Evolutionary conservation across 2,797 vertebrate species (phyloP).

Genomic region (Alcedo quadribrachys): DNA sequence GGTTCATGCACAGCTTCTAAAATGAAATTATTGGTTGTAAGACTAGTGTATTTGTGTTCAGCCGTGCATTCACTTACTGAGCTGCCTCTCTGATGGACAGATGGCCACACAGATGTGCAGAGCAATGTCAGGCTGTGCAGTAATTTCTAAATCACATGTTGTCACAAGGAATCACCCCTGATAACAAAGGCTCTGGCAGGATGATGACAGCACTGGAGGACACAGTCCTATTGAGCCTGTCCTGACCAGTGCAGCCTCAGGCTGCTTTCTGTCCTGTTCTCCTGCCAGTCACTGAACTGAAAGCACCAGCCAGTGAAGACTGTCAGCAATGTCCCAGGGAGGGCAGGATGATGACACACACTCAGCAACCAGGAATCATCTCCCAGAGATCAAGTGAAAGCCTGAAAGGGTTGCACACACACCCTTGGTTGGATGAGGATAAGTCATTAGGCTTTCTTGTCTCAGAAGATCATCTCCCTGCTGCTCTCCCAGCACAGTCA

Average conservation of each 20-base stretch:
- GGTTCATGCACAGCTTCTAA: not conserved
- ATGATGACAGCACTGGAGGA: constrained; percentile 14
- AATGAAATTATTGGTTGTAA: not conserved
- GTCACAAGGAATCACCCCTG: not conserved
- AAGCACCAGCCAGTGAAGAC: not conserved
- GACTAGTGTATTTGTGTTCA: not conserved
- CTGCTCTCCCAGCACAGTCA: not conserved
- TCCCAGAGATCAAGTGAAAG: not conserved
- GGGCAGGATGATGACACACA: not conserved
- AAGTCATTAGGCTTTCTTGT: not conserved
- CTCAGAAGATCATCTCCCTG: not conserved
- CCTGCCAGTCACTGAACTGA: not conserved
- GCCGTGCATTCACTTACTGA: not conserved
- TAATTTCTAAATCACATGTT: constrained; percentile 29
- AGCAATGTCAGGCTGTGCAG: not conserved
- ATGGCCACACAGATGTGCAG: not conserved
- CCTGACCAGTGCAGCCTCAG: not conserved
- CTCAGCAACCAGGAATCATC: not conserved
- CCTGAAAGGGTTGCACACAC: not conserved
- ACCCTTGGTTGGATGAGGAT: not conserved
- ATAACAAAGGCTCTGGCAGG: not conserved
- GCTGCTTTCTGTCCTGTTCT: not conserved
- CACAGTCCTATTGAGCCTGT: not conserved
- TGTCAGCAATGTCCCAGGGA: not conserved
- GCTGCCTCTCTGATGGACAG: not conserved